These are phyloP conservation scores for Cynocephalus volans DNA, from an alignment of 2,113 vertebrate species.

Conservation along the genomic window DNA sequence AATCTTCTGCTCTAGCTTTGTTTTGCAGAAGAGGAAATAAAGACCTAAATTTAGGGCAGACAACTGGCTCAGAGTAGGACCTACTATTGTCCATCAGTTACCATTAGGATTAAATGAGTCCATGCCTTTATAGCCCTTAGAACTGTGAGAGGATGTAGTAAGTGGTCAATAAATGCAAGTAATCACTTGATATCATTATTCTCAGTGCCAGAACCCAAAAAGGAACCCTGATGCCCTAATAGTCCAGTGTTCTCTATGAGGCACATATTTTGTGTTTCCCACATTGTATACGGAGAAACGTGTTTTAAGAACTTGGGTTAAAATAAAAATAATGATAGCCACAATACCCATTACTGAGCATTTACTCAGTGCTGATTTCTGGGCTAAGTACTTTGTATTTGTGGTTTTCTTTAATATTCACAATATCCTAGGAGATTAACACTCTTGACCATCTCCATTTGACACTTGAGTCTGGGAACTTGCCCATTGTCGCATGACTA, in stretches of 20 bases:
- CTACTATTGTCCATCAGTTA: background rate
- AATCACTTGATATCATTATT: background rate
- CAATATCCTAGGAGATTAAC: background rate
- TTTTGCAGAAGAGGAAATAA: background rate
- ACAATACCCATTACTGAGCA: background rate
- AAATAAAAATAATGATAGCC: background rate
- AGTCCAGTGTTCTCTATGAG: background rate
- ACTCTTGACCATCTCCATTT: background rate
- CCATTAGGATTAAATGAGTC: background rate
- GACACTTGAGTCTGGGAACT: background rate
- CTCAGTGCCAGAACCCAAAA: background rate
- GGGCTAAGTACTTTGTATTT: background rate
- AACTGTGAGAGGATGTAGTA: background rate
- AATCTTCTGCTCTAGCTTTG: background rate
- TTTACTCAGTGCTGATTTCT: background rate
- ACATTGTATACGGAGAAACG: background rate
- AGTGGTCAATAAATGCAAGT: background rate
- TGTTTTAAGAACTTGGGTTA: slow-evolving; percentile 28
- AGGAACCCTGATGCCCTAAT: background rate
- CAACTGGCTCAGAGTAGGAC: background rate
- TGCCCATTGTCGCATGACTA: rapidly evolving
- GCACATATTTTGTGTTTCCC: background rate
- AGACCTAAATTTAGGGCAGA: background rate
- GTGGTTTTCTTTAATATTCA: background rate
- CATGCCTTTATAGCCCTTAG: background rate